phyloP scores from a whole-genome alignment of 2,113 vertebrate species.

The Thryonomys swinderianus region DNA sequence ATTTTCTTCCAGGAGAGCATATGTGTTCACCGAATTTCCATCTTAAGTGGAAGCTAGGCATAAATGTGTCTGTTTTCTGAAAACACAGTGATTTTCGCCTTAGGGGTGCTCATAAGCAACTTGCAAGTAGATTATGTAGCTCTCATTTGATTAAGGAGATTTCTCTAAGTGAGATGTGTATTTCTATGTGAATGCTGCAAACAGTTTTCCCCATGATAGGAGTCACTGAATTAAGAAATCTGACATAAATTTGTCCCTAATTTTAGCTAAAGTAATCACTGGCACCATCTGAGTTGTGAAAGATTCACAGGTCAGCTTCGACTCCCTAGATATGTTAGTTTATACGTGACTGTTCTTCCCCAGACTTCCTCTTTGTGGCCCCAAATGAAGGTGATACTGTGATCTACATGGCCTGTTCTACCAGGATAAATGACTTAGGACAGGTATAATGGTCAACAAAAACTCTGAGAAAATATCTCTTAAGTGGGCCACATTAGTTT shows the following conservation, averaged over 20 bases:
- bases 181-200: not conserved
- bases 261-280: conserved; percentile 15
- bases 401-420: not conserved
- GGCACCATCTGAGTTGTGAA: not conserved
- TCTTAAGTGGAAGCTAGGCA: not conserved
- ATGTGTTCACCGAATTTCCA: not conserved
- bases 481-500: not conserved
- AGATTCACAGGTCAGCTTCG: not conserved
- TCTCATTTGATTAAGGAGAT: conserved; percentile 43
- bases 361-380: not conserved
- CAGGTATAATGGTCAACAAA: not conserved
- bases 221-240: not conserved
- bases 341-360: not conserved
- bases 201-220: not conserved
- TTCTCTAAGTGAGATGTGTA: not conserved
- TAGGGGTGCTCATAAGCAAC: not conserved
- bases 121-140: conserved; percentile 3
- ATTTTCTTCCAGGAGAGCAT: not conserved
- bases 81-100: not conserved
- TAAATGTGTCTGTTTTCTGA: not conserved
- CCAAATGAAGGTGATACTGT: not conserved
- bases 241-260: not conserved
- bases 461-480: not conserved
- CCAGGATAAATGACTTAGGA: not conserved
- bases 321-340: not conserved